phyloP scores from a whole-genome alignment of 2,797 vertebrate genomes.

The Glyptemys insculpta region DNA sequence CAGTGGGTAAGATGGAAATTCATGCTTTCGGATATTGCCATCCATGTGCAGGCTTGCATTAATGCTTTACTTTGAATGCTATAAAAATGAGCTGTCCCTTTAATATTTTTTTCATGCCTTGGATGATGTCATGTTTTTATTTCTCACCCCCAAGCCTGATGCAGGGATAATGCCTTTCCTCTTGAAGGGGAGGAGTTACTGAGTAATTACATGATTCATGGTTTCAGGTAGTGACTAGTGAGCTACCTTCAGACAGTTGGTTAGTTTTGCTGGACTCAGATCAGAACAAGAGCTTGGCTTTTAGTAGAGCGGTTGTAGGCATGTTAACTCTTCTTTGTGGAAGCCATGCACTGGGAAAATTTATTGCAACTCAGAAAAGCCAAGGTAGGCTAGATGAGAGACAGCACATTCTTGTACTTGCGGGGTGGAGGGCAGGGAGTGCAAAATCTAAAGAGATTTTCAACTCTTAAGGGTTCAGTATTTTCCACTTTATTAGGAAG shows the following conservation, averaged over 20 bases:
- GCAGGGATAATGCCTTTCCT: conserved; percentile 6
- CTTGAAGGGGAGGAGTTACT: conserved; percentile 27
- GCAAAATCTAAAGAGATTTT: background rate
- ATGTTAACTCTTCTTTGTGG: conserved; percentile 14
- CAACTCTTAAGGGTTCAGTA: background rate
- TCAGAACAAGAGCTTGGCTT: background rate
- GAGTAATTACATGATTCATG: conserved; percentile 59
- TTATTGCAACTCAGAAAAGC: conserved; percentile 30
- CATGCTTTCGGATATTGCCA: background rate
- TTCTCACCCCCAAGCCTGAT: background rate
- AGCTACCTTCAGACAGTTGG: conserved; percentile 13
- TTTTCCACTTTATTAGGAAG: background rate
- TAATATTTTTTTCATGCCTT: background rate
- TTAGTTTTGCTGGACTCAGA: conserved; percentile 13
- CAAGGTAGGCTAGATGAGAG: conserved; percentile 21
- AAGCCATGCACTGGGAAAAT: conserved; percentile 56
- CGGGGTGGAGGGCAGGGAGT: background rate
- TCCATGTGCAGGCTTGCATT: background rate
- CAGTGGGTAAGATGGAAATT: background rate
- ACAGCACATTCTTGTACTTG: background rate
- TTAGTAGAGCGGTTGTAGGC: conserved; percentile 16
- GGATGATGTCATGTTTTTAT: conserved; percentile 22
- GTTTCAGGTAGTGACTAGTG: conserved; percentile 57
- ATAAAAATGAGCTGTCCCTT: background rate
- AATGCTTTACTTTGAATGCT: background rate